Base-by-base conservation (phyloP, 2,888 invertebrate genomes). In the Caenorhabditis panamensis region DNA sequence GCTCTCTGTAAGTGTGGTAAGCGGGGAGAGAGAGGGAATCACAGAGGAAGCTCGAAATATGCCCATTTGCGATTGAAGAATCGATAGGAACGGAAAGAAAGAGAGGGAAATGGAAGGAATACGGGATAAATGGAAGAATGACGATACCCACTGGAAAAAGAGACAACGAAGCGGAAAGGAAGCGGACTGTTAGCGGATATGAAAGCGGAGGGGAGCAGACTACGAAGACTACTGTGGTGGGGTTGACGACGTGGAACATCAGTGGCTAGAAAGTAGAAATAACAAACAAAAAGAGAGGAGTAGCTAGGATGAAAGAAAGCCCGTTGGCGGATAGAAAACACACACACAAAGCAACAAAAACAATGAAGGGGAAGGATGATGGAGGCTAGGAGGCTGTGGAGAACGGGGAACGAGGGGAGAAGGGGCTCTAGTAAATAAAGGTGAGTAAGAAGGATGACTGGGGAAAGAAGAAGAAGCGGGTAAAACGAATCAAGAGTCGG, bases 41-140 rank as follows among this genome's bases (percentile, higher is more conserved):
- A 69, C 69, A 69, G 61, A 69, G 28, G 59, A 69, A 69, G 69
- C 69, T 59, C 68, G 66, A 66, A 53, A 66, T 66, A 66, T 66
- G 66, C 26, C 44, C n/a, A 47, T 26, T 26, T 37, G 51, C 18
- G 36, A 64, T 53, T n/a, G 64, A 36, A 51, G 51, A 49, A 64
- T 51, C 24, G 64, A 53, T 28, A 53, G 31, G 22, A 31, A 36
- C 36, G 31, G 28, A 28, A 54, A 41, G 11, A 13, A 41, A 41
- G 31, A 31, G 31, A 31, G 31, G 9, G 9, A 6, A 9, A 31
- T 6, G 4, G 31, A 41, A 41, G 4, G 26, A 54, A 56, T 28
- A n/a, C 56, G 56, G 56, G 56, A 56, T 31, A 58, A 68, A 59
- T 31, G 41, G 22, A 68, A 22, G 51, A 36, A 16, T 22, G 22